phyloP scores from a whole-genome alignment of 2,797 vertebrate species.

The Enteromius paludinosus region DNA sequence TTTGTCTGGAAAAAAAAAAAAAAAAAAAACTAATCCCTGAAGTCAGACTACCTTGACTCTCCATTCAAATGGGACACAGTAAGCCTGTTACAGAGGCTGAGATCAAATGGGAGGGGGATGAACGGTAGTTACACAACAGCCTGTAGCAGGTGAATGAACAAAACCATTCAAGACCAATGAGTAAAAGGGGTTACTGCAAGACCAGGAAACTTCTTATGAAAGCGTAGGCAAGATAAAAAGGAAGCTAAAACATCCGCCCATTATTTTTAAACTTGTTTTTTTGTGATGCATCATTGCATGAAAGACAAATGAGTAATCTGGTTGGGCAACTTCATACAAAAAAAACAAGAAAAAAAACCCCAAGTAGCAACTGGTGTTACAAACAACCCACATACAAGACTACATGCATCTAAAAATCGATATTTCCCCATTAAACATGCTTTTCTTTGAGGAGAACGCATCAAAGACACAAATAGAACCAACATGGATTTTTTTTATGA shows the following conservation, averaged over 20 bases:
- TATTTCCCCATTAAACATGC: not conserved
- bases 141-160: not conserved
- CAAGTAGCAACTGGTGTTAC: not conserved
- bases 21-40: not conserved
- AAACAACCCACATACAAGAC: not conserved
- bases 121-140: conserved; percentile 21
- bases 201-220: not conserved
- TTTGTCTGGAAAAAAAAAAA: not conserved
- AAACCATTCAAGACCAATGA: not conserved
- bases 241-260: not conserved
- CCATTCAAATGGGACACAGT: not conserved
- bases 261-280: not conserved
- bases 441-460: not conserved
- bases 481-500: not conserved
- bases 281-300: not conserved
- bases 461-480: no score
- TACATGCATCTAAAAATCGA: not conserved
- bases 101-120: not conserved
- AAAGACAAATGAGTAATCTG: not conserved
- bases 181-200: not conserved
- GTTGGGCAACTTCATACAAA: not conserved
- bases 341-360: not conserved
- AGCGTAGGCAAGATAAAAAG: not conserved
- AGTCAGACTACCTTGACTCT: not conserved
- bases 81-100: not conserved